Conservation (phyloP, 2,797 vertebrate genomes). For the Phalloptychus januarius region DNA sequence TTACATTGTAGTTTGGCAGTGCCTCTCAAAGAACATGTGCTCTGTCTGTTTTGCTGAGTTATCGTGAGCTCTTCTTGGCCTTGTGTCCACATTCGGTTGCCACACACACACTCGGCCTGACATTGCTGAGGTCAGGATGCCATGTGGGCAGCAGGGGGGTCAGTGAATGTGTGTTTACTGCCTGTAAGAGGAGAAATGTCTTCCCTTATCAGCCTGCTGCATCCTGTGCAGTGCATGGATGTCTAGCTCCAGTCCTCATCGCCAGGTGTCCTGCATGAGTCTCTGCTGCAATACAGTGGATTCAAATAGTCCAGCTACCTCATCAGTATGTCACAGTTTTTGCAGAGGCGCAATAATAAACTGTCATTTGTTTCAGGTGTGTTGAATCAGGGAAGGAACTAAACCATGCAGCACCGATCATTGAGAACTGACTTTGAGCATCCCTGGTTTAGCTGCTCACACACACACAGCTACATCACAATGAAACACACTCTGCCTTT, state of each 20-base stretch:
- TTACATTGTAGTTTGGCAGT: neutral
- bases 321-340: neutral
- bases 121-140: conserved; percentile 4
- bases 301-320: too few species aligned
- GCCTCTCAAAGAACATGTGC: neutral
- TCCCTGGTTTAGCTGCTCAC: neutral
- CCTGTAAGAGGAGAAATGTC: conserved; percentile 26
- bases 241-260: too few species aligned
- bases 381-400: neutral
- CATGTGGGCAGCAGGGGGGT: conserved; percentile 1
- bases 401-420: neutral
- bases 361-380: neutral
- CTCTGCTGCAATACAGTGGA: neutral
- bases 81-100: conserved; percentile 4
- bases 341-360: neutral
- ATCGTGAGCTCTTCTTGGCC: conserved; percentile 20
- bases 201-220: conserved; percentile 35
- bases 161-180: conserved; percentile 37
- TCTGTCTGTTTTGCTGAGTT: conserved; percentile 29
- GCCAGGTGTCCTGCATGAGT: neutral
- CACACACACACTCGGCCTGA: conserved; percentile 4
- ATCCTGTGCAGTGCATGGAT: neutral
- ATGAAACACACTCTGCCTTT: neutral
- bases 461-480: neutral
- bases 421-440: neutral